A percentile compares a stretch with the other conserved stretches of the same genome.
These are phyloP conservation scores for Aselliscus stoliczkanus DNA, from an alignment of 2,797 vertebrate genomes.

Conservation along the genomic window DNA sequence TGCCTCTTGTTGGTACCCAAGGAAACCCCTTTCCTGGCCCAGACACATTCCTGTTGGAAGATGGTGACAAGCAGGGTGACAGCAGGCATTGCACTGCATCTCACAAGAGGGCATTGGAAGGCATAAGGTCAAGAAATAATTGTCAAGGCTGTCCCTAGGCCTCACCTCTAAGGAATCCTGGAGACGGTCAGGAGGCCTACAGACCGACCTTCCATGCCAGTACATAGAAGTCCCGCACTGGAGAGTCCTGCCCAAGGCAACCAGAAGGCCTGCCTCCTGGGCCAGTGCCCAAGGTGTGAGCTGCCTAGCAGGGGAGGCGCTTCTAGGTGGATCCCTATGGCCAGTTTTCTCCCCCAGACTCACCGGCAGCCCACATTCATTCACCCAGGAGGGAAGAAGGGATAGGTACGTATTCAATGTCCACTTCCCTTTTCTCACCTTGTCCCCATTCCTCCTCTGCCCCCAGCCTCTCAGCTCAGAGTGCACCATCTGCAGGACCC, in stretches of 20 bases:
- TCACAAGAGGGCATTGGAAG: background rate
- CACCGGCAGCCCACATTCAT: background rate
- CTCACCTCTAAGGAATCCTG: background rate
- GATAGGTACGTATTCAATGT: background rate
- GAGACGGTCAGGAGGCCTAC: background rate
- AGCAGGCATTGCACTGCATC: background rate
- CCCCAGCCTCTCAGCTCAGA: background rate
- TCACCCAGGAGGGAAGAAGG: background rate
- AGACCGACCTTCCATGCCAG: background rate
- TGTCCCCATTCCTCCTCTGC: background rate
- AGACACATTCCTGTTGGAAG: background rate
- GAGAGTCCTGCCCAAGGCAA: background rate
- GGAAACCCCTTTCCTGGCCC: background rate
- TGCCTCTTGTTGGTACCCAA: background rate
- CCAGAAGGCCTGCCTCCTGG: background rate
- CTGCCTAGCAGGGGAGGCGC: background rate
- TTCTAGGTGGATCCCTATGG: background rate
- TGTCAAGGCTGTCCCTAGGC: background rate
- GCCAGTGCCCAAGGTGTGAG: background rate
- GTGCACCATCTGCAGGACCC: fast-evolving
- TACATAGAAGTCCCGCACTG: background rate
- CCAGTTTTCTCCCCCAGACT: background rate
- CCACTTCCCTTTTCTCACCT: background rate
- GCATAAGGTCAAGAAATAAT: background rate
- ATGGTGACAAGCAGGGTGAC: background rate